phyloP scores from a whole-genome alignment of 2,888 invertebrate species.

The Silvanus unidentatus region DNA sequence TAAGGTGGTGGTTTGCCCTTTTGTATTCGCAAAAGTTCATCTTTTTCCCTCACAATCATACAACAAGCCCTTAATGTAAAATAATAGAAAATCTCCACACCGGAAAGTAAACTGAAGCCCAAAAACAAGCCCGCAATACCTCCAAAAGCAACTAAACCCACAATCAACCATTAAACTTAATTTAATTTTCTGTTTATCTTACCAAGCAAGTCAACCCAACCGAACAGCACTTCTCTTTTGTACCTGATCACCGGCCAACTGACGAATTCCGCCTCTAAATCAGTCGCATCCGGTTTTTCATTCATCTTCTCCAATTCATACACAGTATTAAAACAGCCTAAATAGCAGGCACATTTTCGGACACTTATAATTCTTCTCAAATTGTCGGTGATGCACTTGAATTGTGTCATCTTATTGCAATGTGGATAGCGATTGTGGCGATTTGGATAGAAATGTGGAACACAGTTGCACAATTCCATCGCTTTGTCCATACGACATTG shows the following conservation, averaged over 20 bases:
- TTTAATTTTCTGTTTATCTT: constrained; percentile 32
- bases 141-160: constrained; percentile 56
- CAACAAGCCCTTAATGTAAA: constrained; percentile 67
- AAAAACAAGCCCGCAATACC: constrained; percentile 62
- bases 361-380: constrained; percentile 54
- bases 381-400: constrained; percentile 55
- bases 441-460: constrained; percentile 67
- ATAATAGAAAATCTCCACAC: constrained; percentile 71
- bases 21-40: constrained; percentile 48
- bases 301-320: constrained; percentile 70
- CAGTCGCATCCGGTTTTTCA: constrained; percentile 47
- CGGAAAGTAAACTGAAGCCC: constrained; percentile 71
- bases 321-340: constrained; percentile 69
- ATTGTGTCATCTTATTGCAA: constrained; percentile 52
- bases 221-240: constrained; percentile 74
- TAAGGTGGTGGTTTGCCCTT: constrained; percentile 36
- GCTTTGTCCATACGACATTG: constrained; percentile 66
- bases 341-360: constrained; percentile 60
- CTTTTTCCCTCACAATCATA: constrained; percentile 51
- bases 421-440: constrained; percentile 46
- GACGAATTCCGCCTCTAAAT: constrained; percentile 60
- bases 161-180: constrained; percentile 1
- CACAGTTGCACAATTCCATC: constrained; percentile 60
- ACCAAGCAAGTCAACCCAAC: constrained; percentile 78
- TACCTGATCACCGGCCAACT: constrained; percentile 76